phyloP scores from a whole-genome alignment of 2,888 invertebrate species.

The Lamproptera curius region DNA sequence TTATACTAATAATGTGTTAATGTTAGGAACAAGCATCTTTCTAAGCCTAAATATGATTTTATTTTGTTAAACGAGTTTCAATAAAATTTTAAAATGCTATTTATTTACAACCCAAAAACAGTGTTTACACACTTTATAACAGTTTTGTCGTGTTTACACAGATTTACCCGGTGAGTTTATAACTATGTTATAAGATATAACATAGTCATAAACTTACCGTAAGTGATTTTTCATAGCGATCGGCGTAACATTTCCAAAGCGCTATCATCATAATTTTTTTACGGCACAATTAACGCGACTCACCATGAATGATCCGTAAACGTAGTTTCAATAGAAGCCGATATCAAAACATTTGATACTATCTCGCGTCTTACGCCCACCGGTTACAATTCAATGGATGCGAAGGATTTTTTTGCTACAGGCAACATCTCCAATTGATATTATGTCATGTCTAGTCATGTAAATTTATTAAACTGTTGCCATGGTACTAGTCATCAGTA shows the following conservation, averaged over 20 bases:
- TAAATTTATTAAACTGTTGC: slow-evolving; percentile 33
- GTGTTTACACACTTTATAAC: too few relatives aligned
- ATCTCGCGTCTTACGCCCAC: slow-evolving; percentile 65
- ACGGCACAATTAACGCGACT: neutral
- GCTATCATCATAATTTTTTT: neutral
- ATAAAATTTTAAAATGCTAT: too few relatives aligned
- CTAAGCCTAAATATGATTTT: too few relatives aligned
- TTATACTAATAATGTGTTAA: too few relatives aligned
- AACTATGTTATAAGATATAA: too few relatives aligned
- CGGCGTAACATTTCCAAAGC: neutral
- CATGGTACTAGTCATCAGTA: neutral
- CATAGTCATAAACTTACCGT: too few relatives aligned
- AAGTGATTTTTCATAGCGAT: too few relatives aligned
- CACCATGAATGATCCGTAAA: slow-evolving; percentile 1
- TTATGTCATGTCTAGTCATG: slow-evolving; percentile 59
- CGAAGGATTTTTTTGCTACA: slow-evolving; percentile 40
- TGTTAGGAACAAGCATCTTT: too few relatives aligned
- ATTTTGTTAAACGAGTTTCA: too few relatives aligned
- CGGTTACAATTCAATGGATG: slow-evolving; percentile 43
- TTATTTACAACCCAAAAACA: too few relatives aligned
- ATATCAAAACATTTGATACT: slow-evolving; percentile 52
- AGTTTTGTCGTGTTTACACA: too few relatives aligned
- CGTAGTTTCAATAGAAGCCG: slow-evolving; percentile 50
- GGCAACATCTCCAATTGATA: slow-evolving; percentile 57
- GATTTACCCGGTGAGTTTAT: too few relatives aligned